Conservation (phyloP, 2,113 vertebrate species). For the Bubo bubo region DNA sequence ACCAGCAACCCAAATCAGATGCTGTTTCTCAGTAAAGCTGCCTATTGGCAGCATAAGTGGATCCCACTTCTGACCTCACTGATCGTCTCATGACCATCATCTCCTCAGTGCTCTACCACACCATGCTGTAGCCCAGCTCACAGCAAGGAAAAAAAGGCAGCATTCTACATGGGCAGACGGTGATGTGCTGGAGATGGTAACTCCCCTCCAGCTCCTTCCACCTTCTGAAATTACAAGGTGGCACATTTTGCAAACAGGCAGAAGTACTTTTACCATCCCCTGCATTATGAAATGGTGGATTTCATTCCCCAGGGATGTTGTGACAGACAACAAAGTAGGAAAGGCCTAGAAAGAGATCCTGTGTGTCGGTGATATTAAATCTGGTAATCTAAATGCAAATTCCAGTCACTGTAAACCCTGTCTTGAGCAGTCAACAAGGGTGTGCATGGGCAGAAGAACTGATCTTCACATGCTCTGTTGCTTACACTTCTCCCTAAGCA, state of each 20-base stretch:
- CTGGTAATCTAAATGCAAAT: neutral
- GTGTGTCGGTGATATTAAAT: neutral
- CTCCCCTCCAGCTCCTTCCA: neutral
- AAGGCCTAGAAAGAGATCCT: neutral
- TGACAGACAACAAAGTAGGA: neutral
- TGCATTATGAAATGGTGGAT: neutral
- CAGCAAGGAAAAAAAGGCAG: neutral
- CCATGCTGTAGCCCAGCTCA: neutral
- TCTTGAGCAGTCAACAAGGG: neutral
- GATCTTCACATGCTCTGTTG: neutral
- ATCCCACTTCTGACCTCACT: neutral
- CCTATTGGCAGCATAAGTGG: neutral
- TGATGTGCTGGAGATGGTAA: neutral
- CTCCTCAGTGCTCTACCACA: neutral
- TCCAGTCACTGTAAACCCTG: neutral
- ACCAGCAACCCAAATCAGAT: neutral
- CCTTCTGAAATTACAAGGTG: neutral
- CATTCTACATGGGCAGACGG: neutral
- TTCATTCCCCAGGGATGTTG: neutral
- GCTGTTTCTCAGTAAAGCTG: neutral
- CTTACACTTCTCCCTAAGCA: neutral
- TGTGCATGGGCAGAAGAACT: neutral
- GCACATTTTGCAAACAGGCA: neutral
- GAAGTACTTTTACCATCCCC: neutral
- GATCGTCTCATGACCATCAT: neutral